These are phyloP conservation scores for Knipowitschia caucasica DNA, from an alignment of 2,797 vertebrate genomes.

Conservation along the genomic window DNA sequence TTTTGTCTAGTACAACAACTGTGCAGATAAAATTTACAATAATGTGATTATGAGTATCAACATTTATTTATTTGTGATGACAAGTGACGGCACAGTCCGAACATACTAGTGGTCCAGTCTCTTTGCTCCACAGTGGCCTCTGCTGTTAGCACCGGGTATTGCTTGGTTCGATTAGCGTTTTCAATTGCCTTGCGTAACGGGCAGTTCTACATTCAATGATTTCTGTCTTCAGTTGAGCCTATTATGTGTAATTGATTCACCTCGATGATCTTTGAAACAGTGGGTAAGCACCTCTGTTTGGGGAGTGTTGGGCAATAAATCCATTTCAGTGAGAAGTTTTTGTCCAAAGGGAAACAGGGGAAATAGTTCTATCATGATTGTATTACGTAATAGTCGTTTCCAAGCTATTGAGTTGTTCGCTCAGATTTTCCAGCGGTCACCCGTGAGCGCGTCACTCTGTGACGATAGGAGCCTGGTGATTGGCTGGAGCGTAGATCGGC, in stretches of 20 bases:
- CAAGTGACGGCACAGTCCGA: no score
- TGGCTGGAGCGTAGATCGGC: constrained; percentile 31
- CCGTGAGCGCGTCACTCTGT: constrained; percentile 16
- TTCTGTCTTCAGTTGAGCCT: not conserved
- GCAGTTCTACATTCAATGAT: no score
- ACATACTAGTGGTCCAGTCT: not conserved
- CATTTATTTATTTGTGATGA: no score
- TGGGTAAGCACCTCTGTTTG: not conserved
- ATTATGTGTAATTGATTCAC: not conserved
- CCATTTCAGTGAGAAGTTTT: not conserved
- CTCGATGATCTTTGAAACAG: not conserved
- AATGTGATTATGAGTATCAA: no score
- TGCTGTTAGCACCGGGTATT: constrained; percentile 28
- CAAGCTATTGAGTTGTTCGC: constrained; percentile 11
- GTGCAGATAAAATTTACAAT: no score
- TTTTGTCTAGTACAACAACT: no score
- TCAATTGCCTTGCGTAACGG: no score
- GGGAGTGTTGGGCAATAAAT: not conserved
- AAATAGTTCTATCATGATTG: not conserved
- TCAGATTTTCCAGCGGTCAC: constrained; percentile 41
- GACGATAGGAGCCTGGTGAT: constrained; percentile 26
- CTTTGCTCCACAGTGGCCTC: constrained; percentile 20
- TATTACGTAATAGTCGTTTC: constrained; percentile 32
- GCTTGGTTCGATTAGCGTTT: not conserved
- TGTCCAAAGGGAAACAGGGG: not conserved